phyloP scores from a whole-genome alignment of 2,113 vertebrate species.

The Podarcis cretensis region DNA sequence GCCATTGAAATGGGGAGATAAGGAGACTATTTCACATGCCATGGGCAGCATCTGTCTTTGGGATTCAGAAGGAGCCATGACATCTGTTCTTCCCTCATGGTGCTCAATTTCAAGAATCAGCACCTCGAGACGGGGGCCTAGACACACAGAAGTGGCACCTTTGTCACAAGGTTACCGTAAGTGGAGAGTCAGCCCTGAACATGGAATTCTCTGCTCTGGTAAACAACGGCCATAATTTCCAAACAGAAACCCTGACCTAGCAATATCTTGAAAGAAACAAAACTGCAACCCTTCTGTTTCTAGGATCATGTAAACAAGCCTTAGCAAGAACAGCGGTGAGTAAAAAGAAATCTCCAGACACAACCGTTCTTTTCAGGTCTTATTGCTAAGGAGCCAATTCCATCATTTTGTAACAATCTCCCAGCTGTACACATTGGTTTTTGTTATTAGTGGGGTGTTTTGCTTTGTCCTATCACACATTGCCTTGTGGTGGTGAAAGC shows the following conservation, averaged over 20 bases:
- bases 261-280: not conserved
- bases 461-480: not conserved
- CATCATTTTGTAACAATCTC: not conserved
- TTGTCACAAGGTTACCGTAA: not conserved
- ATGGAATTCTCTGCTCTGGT: not conserved
- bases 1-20: not conserved
- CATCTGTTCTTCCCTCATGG: not conserved
- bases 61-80: not conserved
- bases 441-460: not conserved
- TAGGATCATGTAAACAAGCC: not conserved
- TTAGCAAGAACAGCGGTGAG: not conserved
- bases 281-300: not conserved
- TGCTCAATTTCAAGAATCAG: not conserved
- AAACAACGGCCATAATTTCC: not conserved
- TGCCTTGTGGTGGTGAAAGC: not conserved
- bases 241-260: not conserved
- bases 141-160: not conserved
- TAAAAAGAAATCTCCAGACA: not conserved
- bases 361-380: not conserved
- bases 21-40: not conserved
- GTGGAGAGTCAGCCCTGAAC: not conserved
- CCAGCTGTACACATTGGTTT: not conserved
- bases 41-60: not conserved
- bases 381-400: not conserved
- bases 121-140: not conserved